Conservation (phyloP, 2,888 invertebrate genomes). For the Melikaiella ostensackeni region DNA sequence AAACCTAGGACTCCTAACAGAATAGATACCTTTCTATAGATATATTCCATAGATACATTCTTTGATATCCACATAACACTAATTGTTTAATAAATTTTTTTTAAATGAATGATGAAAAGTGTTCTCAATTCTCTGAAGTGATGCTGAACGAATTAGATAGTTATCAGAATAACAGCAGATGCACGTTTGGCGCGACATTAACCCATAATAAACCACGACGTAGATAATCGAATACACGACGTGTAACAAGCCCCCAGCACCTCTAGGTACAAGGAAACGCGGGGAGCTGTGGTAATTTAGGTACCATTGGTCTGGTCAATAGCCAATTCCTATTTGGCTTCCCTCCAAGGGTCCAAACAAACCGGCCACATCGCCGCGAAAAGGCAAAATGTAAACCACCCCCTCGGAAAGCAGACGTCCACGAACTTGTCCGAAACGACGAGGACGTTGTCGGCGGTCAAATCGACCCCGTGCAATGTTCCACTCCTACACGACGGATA, state of each 20-base stretch:
- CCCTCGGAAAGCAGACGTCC: slow-evolving; percentile 43
- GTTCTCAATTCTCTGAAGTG: not conserved
- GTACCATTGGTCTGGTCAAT: slow-evolving; percentile 75
- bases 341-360: slow-evolving; percentile 71
- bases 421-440: slow-evolving; percentile 44
- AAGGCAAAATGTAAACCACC: slow-evolving; percentile 55
- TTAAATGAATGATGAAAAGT: not conserved
- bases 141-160: slow-evolving; percentile 20
- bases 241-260: slow-evolving; percentile 69
- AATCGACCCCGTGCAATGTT: not conserved
- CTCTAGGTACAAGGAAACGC: slow-evolving; percentile 53
- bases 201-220: slow-evolving; percentile 71
- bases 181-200: slow-evolving; percentile 62
- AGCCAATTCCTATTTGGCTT: slow-evolving; percentile 76
- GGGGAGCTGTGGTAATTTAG: slow-evolving; percentile 71
- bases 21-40: too few species aligned
- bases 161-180: slow-evolving; percentile 49
- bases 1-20: too few species aligned
- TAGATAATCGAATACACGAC: slow-evolving; percentile 75
- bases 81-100: too few species aligned
- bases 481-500: slow-evolving; percentile 9
- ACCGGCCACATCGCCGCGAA: slow-evolving; percentile 60
- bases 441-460: slow-evolving; percentile 29
- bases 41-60: too few species aligned
- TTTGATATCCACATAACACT: too few species aligned